Evolutionary conservation across 2,888 invertebrate genomes (phyloP).

Genomic region (Drosophila macrothrix): DNA sequence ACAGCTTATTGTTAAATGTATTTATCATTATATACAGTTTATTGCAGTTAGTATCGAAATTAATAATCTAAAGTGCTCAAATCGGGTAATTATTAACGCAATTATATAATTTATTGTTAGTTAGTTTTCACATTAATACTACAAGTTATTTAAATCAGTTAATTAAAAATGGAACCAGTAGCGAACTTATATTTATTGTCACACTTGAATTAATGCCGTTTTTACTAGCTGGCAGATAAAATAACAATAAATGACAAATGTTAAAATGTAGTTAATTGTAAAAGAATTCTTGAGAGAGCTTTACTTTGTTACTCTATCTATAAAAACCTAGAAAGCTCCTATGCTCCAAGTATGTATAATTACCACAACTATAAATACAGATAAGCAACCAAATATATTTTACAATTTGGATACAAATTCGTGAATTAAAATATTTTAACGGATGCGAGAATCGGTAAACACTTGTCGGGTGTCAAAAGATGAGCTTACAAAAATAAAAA

Average conservation of each 20-base stretch:
- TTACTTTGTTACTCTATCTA: background rate
- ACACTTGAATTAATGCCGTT: background rate
- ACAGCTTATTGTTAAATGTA: background rate
- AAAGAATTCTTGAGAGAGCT: background rate
- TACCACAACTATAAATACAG: background rate
- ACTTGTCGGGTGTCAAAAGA: background rate
- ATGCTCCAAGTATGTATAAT: background rate
- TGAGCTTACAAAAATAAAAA: slow-evolving; percentile 6
- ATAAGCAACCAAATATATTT: background rate
- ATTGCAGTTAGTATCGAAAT: background rate
- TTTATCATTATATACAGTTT: background rate
- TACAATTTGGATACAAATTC: background rate
- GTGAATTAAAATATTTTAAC: background rate
- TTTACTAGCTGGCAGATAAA: background rate
- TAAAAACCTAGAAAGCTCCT: background rate
- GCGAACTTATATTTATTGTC: background rate
- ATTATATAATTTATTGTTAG: background rate
- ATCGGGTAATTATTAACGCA: background rate
- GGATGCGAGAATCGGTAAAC: background rate
- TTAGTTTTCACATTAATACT: background rate
- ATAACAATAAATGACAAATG: background rate
- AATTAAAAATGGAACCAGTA: background rate
- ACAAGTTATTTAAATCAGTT: background rate
- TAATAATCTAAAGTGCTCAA: background rate
- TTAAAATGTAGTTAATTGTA: background rate